Conservation (phyloP, 1,140 invertebrate species). For the Anadara kagoshimensis region DNA sequence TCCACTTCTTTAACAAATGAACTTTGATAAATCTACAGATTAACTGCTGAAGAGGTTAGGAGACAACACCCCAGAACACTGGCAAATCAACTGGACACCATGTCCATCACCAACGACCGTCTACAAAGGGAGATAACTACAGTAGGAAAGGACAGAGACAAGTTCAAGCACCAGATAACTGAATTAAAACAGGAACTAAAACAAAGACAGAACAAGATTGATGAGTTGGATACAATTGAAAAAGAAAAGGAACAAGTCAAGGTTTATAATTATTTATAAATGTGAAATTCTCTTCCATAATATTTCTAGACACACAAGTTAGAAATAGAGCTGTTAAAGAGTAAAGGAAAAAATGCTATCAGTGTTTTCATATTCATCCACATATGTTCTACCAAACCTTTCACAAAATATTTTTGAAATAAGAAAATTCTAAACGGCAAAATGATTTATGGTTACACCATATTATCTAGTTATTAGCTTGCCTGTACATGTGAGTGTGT, state of each 20-base stretch:
- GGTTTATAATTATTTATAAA: neutral
- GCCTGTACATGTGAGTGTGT: too few relatives aligned
- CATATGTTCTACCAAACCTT: too few relatives aligned
- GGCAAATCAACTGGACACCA: constrained; percentile 56
- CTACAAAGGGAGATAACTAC: constrained; percentile 34
- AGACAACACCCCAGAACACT: constrained; percentile 55
- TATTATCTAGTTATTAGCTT: too few relatives aligned
- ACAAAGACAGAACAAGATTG: constrained; percentile 7
- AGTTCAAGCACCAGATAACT: constrained; percentile 26
- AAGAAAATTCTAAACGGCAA: too few relatives aligned
- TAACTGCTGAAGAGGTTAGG: constrained; percentile 59
- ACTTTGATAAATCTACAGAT: constrained; percentile 45
- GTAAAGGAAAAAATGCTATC: too few relatives aligned
- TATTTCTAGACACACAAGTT: too few relatives aligned
- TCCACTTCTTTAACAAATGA: neutral
- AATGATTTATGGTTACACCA: too few relatives aligned
- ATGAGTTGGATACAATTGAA: neutral
- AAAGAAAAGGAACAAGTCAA: neutral
- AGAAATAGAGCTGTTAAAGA: too few relatives aligned
- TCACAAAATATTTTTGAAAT: too few relatives aligned
- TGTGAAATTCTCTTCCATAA: too few relatives aligned
- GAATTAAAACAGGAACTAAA: constrained; percentile 30
- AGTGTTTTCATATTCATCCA: too few relatives aligned
- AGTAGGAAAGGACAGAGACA: constrained; percentile 27
- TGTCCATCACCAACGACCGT: constrained; percentile 31